Percentiles rank a stretch among this genome's conserved stretches.
Conservation (phyloP, 2,113 vertebrate genomes). For the Ammodytes dubius region DNA sequence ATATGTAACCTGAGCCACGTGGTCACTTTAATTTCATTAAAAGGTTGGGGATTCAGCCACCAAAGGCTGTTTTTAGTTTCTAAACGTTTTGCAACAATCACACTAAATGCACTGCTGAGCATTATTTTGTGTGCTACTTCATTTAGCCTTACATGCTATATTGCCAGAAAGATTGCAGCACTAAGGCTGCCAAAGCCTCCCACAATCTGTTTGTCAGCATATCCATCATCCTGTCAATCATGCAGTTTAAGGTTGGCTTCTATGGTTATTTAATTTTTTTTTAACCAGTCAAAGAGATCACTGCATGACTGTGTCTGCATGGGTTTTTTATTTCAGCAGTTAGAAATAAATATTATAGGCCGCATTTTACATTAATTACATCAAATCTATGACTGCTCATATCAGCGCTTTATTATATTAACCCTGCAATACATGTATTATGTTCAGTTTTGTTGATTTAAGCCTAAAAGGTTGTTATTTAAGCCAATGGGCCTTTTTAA, state of each 20-base stretch:
- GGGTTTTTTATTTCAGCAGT: background rate
- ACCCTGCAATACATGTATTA: background rate
- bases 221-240: background rate
- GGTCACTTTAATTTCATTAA: background rate
- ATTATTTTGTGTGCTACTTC: background rate
- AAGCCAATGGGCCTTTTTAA: no score
- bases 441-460: background rate
- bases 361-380: background rate
- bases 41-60: background rate
- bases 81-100: background rate
- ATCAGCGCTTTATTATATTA: background rate
- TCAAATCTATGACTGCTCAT: background rate
- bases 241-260: background rate
- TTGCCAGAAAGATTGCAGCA: background rate
- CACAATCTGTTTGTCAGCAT: background rate
- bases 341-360: background rate
- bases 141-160: background rate
- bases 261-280: background rate
- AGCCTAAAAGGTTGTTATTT: background rate
- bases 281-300: background rate
- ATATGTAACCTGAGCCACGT: background rate
- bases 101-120: background rate
- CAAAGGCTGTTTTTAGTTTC: background rate
- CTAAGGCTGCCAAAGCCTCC: background rate
- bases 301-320: background rate